These are phyloP conservation scores for Paramormyrops hopkinsi DNA, from an alignment of 2,797 vertebrate species.

Conservation along the genomic window DNA sequence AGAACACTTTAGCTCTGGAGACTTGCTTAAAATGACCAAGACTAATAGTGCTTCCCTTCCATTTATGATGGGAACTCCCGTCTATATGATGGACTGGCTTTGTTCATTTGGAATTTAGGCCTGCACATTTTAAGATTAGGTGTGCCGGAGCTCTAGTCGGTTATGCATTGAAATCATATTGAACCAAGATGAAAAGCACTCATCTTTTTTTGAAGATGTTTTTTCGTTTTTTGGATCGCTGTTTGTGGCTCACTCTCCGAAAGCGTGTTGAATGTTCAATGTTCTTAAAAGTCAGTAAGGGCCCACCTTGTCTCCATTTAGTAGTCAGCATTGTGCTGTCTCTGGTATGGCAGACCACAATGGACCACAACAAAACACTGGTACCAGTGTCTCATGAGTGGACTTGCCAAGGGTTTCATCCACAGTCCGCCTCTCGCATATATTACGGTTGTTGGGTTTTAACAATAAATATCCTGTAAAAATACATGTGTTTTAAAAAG, in stretches of 20 bases:
- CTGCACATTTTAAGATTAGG: neutral
- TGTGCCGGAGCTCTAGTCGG: neutral
- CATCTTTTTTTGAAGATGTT: neutral
- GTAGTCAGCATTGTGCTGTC: neutral
- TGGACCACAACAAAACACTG: neutral
- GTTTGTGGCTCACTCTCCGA: neutral
- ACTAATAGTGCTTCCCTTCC: neutral
- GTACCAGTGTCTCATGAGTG: neutral
- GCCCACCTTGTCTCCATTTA: neutral
- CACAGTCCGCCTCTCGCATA: neutral
- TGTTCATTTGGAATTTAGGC: neutral
- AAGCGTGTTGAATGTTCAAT: neutral
- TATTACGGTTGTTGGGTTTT: neutral
- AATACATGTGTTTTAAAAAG: constrained; percentile 8
- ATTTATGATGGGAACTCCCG: neutral
- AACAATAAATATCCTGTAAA: neutral
- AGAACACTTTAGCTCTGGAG: neutral
- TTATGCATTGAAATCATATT: neutral
- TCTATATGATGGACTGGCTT: neutral
- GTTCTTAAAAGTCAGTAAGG: neutral
- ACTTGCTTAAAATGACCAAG: neutral
- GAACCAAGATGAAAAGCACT: neutral
- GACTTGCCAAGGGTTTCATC: neutral
- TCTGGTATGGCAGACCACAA: neutral
- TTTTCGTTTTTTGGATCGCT: neutral